Evolutionary conservation across 1,140 invertebrate species (phyloP), one percentile per base, ranked within the genome.

Genomic region (Eriosoma lanigerum): DNA sequence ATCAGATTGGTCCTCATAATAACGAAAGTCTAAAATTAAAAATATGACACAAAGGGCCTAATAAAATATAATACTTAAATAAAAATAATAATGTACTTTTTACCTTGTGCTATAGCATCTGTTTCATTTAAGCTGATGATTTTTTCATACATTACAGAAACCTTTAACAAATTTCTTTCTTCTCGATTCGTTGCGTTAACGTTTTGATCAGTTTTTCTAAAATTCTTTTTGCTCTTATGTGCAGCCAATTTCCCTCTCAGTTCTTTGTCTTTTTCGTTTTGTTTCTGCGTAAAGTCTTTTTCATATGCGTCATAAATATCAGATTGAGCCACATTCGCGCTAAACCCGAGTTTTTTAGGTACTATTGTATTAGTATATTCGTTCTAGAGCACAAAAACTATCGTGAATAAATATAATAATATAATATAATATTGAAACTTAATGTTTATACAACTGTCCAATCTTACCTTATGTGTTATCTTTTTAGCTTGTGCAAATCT

Each of bases 1-100:
- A 87, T 98, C 96, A 8, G 95, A 94, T 0, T 93, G 93, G 87
- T 98, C 96, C 85, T 98, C 95, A 91, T 93, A 98, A 85, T 97
- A 98, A 83, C 92, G 92, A 86, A 96, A 98, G 88, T 98, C 96
- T 93, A 86, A 82, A 82, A 85, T 5, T 17, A 87, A 88, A 82
- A 64, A 80, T 19, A 15, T n/a, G 13, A n/a, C 3, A n/a, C 4
- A 38, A 8, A 38, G 32, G 3, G 32, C 8, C 2, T 8, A 54
- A 54, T n/a, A 15, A 1, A 48, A 48, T 48, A 13, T 10, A 48
- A 48, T 13, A 48, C 1, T 48, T 48, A 48, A 6, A 10, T 15
- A 15, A 48, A 48, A 48, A 1, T 48, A 8, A 48, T 15, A 48
- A 48, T 1, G 10, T 48, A 48, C 4, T 52, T 12, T 52, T 52